Evolutionary conservation across 2,113 vertebrate species (phyloP).

Genomic region (Datnioides undecimradiatus): DNA sequence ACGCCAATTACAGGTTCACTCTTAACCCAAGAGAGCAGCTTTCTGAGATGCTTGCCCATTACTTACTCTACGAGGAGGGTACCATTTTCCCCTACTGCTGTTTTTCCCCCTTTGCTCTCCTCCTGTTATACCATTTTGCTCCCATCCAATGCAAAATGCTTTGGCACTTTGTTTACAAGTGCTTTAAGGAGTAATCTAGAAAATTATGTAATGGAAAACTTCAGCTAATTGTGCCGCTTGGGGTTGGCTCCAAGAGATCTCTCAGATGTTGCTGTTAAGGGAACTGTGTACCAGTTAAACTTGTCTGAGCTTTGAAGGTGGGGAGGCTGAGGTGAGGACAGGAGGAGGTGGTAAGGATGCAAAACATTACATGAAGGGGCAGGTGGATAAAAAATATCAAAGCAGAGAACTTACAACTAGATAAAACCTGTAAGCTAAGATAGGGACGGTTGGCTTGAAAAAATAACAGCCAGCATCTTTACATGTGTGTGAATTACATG

Average conservation of each 20-base stretch:
- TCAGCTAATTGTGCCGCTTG: conserved; percentile 81
- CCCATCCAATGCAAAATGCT: conserved; percentile 45
- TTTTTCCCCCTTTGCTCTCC: conserved; percentile 7
- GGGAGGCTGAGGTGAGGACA: conserved; percentile 39
- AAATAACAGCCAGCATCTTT: not conserved
- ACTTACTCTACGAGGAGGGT: conserved; percentile 21
- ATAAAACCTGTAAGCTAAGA: conserved; percentile 3
- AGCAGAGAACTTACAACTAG: conserved; percentile 11
- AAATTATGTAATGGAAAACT: conserved; percentile 81
- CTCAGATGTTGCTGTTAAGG: conserved; percentile 80
- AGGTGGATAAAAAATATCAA: conserved; percentile 25
- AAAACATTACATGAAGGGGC: conserved; percentile 33
- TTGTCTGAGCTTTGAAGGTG: conserved; percentile 62
- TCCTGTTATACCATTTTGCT: conserved; percentile 36
- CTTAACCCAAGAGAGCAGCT: conserved; percentile 47
- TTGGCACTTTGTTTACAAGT: conserved; percentile 72
- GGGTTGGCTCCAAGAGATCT: conserved; percentile 73
- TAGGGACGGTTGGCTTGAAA: not conserved
- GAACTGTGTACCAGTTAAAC: conserved; percentile 69
- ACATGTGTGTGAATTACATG: not conserved
- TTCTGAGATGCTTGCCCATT: conserved; percentile 46
- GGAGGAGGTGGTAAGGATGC: conserved; percentile 46
- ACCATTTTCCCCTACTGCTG: conserved; percentile 15
- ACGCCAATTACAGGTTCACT: conserved; percentile 67
- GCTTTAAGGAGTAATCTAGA: conserved; percentile 68